Evolutionary conservation across 2,797 vertebrate genomes (phyloP).

Genomic region (Lepus oiostolus): DNA sequence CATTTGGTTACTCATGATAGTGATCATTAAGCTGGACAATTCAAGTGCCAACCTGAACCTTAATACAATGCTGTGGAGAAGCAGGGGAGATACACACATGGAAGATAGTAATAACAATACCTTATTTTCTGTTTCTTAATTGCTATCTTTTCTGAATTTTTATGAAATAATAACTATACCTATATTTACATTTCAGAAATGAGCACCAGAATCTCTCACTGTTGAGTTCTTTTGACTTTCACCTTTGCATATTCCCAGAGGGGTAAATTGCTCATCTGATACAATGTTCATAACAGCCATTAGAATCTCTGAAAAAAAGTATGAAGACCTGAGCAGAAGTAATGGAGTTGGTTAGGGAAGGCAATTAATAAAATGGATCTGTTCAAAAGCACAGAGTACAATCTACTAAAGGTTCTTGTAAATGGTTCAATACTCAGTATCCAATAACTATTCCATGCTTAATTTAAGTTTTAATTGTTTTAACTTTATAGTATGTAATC

Average conservation of each 20-base stretch:
- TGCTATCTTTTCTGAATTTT: background rate
- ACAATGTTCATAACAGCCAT: background rate
- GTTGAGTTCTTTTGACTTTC: background rate
- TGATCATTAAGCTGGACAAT: background rate
- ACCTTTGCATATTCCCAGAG: background rate
- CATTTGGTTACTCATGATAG: background rate
- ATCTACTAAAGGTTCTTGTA: background rate
- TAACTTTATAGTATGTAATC: background rate
- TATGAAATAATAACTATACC: background rate
- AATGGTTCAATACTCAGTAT: background rate
- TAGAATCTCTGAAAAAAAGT: constrained; percentile 9
- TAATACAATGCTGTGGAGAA: background rate
- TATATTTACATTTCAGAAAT: background rate
- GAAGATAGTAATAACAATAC: background rate
- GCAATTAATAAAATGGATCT: background rate
- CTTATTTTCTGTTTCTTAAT: background rate
- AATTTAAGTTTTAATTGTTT: constrained; percentile 65
- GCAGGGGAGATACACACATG: background rate
- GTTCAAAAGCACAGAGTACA: background rate
- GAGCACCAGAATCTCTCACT: background rate
- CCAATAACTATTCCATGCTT: background rate
- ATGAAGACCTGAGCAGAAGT: background rate
- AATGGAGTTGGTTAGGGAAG: background rate
- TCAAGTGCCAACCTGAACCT: background rate
- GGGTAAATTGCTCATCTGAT: background rate